Percentiles rank a stretch among this genome's conserved stretches.
These are phyloP conservation scores for Channallabes apus DNA, from an alignment of 2,797 vertebrate species.

Conservation along the genomic window DNA sequence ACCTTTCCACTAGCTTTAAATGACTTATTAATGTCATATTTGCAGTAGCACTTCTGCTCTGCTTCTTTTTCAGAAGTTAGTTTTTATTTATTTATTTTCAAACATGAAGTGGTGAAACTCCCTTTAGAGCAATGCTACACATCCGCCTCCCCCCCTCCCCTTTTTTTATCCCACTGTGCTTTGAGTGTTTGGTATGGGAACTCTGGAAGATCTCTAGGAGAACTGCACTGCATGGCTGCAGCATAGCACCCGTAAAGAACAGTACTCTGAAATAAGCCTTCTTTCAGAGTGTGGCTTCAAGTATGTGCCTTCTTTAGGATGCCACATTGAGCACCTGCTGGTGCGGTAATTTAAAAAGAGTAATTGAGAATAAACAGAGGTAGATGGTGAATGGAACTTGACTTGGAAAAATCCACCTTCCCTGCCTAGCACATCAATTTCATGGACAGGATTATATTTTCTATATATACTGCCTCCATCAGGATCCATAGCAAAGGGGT, in stretches of 20 bases:
- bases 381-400: slow-evolving; percentile 20
- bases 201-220: slow-evolving; percentile 19
- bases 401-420: slow-evolving; percentile 7
- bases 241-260: slow-evolving; percentile 10
- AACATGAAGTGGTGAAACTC: neutral
- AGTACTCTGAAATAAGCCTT: slow-evolving; percentile 32
- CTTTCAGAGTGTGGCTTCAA: slow-evolving; percentile 24
- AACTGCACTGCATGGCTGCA: slow-evolving; percentile 29
- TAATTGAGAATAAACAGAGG: slow-evolving; percentile 38
- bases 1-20: slow-evolving; percentile 35
- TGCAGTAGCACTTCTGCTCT: neutral
- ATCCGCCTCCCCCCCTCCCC: neutral
- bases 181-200: slow-evolving; percentile 25
- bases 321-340: slow-evolving; percentile 20
- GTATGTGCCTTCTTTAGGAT: slow-evolving; percentile 24
- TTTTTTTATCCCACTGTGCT: slow-evolving; percentile 4
- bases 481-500: slow-evolving; percentile 12
- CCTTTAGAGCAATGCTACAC: neutral
- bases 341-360: slow-evolving; percentile 33
- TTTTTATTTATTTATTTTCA: neutral
- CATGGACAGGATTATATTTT: slow-evolving; percentile 6
- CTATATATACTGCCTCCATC: slow-evolving; percentile 23
- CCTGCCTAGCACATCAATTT: neutral
- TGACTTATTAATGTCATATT: slow-evolving; percentile 33
- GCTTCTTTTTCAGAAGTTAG: neutral